A percentile compares a stretch with the other conserved stretches of the same genome.
Evolutionary conservation across 2,113 vertebrate genomes (phyloP).

Genomic region (Sinocyclocheilus anshuiensis): DNA sequence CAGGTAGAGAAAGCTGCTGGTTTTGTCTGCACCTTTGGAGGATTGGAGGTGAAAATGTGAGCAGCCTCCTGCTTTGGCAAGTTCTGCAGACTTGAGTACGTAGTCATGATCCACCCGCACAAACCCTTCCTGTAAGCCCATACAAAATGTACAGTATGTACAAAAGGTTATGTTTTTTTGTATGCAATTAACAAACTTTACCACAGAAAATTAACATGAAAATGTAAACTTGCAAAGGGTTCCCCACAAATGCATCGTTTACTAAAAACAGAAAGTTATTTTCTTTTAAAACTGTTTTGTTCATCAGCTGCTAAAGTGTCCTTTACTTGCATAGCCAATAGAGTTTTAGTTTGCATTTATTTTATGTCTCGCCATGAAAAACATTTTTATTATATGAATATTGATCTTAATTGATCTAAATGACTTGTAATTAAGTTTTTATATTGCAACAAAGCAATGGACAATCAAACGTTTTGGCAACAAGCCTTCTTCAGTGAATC

Average conservation of each 20-base stretch:
- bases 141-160: background rate
- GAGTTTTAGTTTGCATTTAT: too few relatives aligned
- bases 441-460: too few relatives aligned
- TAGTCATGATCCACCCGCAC: conserved; percentile 92
- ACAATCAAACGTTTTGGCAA: too few relatives aligned
- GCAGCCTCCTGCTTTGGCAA: conserved; percentile 88
- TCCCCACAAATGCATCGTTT: background rate
- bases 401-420: too few relatives aligned
- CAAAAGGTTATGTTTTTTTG: background rate
- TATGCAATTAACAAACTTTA: background rate
- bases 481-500: too few relatives aligned
- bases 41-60: conserved; percentile 88
- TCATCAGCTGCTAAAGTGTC: too few relatives aligned
- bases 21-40: conserved; percentile 82
- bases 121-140: conserved; percentile 81
- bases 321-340: too few relatives aligned
- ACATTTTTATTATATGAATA: too few relatives aligned
- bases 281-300: too few relatives aligned
- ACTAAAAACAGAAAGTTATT: background rate
- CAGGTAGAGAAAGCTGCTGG: conserved; percentile 85
- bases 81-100: conserved; percentile 84
- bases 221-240: background rate
- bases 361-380: too few relatives aligned
- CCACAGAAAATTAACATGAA: background rate
- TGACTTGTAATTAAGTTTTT: too few relatives aligned